Evolutionary conservation across 2,888 invertebrate species (phyloP).

Genomic region (Tillus elongatus): DNA sequence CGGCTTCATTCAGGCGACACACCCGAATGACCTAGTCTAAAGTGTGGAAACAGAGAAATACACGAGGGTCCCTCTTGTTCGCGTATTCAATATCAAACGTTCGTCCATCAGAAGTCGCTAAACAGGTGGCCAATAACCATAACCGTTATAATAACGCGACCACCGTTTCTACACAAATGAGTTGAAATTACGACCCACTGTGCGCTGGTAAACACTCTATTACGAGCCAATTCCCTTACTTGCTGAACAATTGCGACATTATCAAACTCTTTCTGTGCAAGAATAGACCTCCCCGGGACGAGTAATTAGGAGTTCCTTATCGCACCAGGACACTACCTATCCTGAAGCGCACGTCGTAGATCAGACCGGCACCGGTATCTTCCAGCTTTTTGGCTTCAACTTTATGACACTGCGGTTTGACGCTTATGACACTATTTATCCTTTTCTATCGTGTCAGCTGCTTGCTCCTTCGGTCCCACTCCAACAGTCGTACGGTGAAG

Average conservation of each 20-base stretch:
- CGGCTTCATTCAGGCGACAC: no score
- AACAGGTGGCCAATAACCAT: slow-evolving; percentile 48
- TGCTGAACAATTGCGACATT: no score
- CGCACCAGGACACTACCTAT: slow-evolving; percentile 30
- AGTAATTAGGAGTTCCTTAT: slow-evolving; percentile 33
- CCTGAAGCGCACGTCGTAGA: slow-evolving; percentile 29
- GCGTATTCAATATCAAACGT: no score
- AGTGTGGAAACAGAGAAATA: no score
- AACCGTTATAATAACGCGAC: slow-evolving; percentile 45
- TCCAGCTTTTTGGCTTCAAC: slow-evolving; percentile 35
- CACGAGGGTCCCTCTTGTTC: no score
- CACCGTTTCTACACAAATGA: slow-evolving; percentile 46
- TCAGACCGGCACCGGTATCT: slow-evolving; percentile 31
- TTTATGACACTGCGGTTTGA: slow-evolving; percentile 42
- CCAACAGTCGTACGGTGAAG: slow-evolving; percentile 31
- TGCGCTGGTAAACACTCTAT: slow-evolving; percentile 44
- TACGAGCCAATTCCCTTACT: slow-evolving; percentile 38
- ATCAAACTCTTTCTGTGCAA: slow-evolving; percentile 8
- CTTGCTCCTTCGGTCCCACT: slow-evolving; percentile 25
- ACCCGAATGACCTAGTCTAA: no score
- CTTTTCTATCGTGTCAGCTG: slow-evolving; percentile 29
- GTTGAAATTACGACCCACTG: slow-evolving; percentile 44
- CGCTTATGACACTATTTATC: slow-evolving; percentile 38
- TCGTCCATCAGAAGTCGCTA: slow-evolving; percentile 15
- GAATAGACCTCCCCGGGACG: no score